A percentile compares a stretch with the other conserved stretches of the same genome.
Evolutionary conservation across 2,888 invertebrate genomes (phyloP).

Genomic region (Cordylochernes scorpioides): DNA sequence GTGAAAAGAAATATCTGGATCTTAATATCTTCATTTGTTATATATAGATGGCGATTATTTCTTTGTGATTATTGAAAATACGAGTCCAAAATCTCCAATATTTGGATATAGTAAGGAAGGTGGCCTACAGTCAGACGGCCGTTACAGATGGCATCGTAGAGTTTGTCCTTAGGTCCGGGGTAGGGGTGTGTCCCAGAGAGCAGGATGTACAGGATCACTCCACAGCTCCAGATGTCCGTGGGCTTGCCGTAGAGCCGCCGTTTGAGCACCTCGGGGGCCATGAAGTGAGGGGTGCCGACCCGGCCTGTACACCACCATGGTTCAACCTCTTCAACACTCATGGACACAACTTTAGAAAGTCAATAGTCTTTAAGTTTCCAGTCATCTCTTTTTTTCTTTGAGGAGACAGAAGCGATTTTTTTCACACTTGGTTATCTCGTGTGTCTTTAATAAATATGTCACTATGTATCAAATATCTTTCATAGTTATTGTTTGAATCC

Average conservation of each 20-base stretch:
- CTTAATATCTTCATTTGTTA: too few species aligned
- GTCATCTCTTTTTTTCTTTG: too few species aligned
- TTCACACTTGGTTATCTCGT: too few species aligned
- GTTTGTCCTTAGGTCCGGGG: conserved; percentile 66
- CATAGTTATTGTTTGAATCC: too few species aligned
- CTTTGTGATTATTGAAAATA: too few species aligned
- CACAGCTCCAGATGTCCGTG: conserved; percentile 93
- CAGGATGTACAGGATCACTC: conserved; percentile 72
- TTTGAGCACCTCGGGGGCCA: conserved; percentile 90
- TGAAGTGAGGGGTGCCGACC: conserved; percentile 63
- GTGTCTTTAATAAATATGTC: too few species aligned
- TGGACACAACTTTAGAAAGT: not conserved
- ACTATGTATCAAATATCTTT: too few species aligned
- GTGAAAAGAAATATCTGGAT: too few species aligned
- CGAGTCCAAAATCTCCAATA: too few species aligned
- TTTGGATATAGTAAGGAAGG: too few species aligned
- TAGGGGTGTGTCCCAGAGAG: conserved; percentile 84
- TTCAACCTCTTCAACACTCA: not conserved
- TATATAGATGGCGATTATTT: too few species aligned
- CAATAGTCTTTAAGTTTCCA: not conserved
- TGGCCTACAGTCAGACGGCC: conserved; percentile 44
- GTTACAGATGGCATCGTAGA: conserved; percentile 68
- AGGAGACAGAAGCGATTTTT: too few species aligned
- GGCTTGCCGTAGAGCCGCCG: conserved; percentile 52
- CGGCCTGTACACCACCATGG: conserved; percentile 4